Base-by-base conservation (phyloP, 2,888 invertebrate genomes). In the Heliconius charithonia region DNA sequence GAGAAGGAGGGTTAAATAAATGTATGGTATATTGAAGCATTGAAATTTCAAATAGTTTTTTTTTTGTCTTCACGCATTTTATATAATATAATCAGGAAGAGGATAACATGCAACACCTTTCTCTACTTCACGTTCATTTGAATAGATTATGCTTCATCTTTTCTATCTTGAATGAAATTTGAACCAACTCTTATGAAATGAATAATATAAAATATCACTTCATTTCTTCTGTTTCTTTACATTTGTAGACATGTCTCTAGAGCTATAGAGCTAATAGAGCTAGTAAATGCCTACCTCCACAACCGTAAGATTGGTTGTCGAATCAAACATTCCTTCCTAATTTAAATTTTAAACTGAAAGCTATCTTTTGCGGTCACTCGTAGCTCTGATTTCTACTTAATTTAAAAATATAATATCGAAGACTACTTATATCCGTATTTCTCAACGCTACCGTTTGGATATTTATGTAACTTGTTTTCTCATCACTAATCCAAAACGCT, bases 401-500 rank as follows among this genome's bases (percentile, higher is more conserved):
- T 37, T 16, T 32, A 59, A 59, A 59, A 56, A 72, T 12, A 59
- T 25, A 32, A 37, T 59, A 72, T 7, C 25, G 16, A 16, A n/a
- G 59, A 59, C 3, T 12, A 59, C 59, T n/a, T 10, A 59, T 32
- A 59, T 72, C n/a, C 32, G 32, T 72, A n/a, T 32, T 72, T 72
- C 56, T 25, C 29, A 32, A 32, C 59, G 59, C n/a, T 72, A 37
- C 72, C 59, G 25, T n/a, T 32, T 72, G 59, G 37, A 72, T 72
- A 32, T 72, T 72, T 72, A 72, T 72, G 59, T 72, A 72, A 72
- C 63, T 22, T 65, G 27, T 63, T 63, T 74, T 74, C 74, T 45
- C 74, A 63, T 74, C 32, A 32, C 45, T 63, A 45, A 51, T 71
- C 76, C 69, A 79, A 77, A 77, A 45, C 45, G 67, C 51, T 63